Conservation (phyloP, 2,888 invertebrate species). For the Phragmatobia fuliginosa region DNA sequence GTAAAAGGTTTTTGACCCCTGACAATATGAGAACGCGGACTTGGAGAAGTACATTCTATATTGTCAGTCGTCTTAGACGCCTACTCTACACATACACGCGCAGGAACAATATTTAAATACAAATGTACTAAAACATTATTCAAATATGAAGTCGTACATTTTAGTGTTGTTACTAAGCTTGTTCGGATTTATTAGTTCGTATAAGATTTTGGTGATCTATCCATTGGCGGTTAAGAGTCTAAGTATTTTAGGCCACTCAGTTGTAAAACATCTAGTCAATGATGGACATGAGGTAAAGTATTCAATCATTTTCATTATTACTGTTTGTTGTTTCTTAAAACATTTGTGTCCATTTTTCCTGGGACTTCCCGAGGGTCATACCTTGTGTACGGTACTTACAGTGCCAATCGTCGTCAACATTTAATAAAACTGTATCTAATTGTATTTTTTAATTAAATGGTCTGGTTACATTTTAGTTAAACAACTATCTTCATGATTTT, state of each 20-base stretch:
- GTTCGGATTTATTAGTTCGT: slow-evolving; percentile 9
- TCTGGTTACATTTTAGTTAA: no score
- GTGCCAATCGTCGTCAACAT: no score
- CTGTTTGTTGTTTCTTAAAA: no score
- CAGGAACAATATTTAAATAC: not conserved
- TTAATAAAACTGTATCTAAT: no score
- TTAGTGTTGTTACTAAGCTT: slow-evolving; percentile 7
- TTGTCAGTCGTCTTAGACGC: not conserved
- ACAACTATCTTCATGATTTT: no score
- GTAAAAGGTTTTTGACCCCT: not conserved
- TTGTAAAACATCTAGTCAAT: slow-evolving; percentile 32
- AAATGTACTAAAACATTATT: not conserved
- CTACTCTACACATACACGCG: not conserved
- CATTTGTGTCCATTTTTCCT: no score
- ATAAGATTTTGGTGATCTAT: slow-evolving; percentile 31
- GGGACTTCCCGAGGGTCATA: no score
- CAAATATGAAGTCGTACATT: slow-evolving; percentile 7
- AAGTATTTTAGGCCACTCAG: slow-evolving; percentile 27
- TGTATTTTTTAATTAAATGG: no score
- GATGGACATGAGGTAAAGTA: slow-evolving; percentile 27
- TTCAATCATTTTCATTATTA: not conserved
- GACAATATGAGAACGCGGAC: not conserved
- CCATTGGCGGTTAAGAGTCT: slow-evolving; percentile 29
- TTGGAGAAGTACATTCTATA: not conserved
- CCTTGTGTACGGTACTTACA: no score